A percentile compares a stretch with the other conserved stretches of the same genome.
phyloP scores from a whole-genome alignment of 2,888 invertebrate species.

The Tridacna crocea region DNA sequence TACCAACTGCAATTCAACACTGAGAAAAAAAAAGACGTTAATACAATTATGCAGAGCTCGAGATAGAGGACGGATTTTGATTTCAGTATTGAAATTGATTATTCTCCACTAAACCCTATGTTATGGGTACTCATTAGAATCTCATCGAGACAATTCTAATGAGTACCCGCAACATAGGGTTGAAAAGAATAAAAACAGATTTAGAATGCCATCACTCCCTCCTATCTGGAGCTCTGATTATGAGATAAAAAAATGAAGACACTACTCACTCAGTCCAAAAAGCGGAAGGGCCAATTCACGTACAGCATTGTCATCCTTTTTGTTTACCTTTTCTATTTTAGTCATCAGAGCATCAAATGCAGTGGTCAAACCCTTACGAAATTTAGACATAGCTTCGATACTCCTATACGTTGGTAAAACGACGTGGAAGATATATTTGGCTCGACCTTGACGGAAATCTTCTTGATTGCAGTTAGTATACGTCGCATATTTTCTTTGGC shows the following conservation, averaged over 20 bases:
- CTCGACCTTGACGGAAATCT: not conserved
- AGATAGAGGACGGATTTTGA: too few relatives aligned
- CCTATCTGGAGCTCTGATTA: too few relatives aligned
- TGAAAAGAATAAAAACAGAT: too few relatives aligned
- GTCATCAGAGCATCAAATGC: not conserved
- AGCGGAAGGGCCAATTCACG: not conserved
- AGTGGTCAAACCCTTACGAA: not conserved
- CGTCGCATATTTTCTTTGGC: not conserved
- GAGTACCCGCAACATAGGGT: too few relatives aligned
- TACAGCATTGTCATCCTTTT: not conserved
- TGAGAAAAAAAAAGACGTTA: too few relatives aligned
- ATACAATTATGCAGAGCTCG: too few relatives aligned
- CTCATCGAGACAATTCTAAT: too few relatives aligned
- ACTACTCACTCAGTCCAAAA: conserved; percentile 13
- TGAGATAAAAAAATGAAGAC: not conserved
- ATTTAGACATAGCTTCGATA: not conserved
- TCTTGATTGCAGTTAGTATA: not conserved
- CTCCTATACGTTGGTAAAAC: not conserved
- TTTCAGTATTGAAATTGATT: too few relatives aligned
- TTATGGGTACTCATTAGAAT: too few relatives aligned
- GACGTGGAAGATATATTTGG: not conserved
- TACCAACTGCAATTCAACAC: too few relatives aligned
- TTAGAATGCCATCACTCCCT: too few relatives aligned
- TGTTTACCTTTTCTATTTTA: not conserved
- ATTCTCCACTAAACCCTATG: too few relatives aligned